These are phyloP conservation scores for Eulemur rubriventer DNA, from an alignment of 2,797 vertebrate genomes.

Conservation along the genomic window DNA sequence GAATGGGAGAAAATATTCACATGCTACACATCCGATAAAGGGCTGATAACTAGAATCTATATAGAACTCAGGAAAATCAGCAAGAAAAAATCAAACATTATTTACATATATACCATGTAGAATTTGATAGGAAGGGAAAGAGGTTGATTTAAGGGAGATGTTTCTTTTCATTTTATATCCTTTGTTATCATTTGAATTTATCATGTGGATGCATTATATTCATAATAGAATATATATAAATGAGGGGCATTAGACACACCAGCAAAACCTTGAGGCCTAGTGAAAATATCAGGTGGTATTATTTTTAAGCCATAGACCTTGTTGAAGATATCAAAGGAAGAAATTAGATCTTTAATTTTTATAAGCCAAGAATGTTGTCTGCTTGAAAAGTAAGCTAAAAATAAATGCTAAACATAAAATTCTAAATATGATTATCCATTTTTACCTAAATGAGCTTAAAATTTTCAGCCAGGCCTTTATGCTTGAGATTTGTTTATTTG, in stretches of 20 bases:
- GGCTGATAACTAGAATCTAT: no score
- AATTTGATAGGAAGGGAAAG: not conserved
- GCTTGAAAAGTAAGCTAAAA: not conserved
- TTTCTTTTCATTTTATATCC: not conserved
- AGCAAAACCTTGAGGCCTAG: not conserved
- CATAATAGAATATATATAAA: not conserved
- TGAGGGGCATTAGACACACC: not conserved
- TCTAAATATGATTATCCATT: not conserved
- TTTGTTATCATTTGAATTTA: not conserved
- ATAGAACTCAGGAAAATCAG: no score
- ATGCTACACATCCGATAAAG: no score
- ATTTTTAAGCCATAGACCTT: not conserved
- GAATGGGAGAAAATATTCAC: no score
- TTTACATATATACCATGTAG: not conserved
- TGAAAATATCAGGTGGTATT: not conserved
- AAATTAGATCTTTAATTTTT: not conserved
- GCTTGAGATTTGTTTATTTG: not conserved
- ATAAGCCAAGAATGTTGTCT: not conserved
- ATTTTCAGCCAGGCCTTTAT: not conserved
- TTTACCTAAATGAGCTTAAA: not conserved
- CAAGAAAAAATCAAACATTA: not conserved
- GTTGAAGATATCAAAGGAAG: not conserved
- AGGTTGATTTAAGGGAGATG: not conserved
- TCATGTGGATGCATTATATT: not conserved
- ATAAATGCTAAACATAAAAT: not conserved